Base-by-base conservation (phyloP, 2,113 vertebrate genomes). In the Emberiza fucata region DNA sequence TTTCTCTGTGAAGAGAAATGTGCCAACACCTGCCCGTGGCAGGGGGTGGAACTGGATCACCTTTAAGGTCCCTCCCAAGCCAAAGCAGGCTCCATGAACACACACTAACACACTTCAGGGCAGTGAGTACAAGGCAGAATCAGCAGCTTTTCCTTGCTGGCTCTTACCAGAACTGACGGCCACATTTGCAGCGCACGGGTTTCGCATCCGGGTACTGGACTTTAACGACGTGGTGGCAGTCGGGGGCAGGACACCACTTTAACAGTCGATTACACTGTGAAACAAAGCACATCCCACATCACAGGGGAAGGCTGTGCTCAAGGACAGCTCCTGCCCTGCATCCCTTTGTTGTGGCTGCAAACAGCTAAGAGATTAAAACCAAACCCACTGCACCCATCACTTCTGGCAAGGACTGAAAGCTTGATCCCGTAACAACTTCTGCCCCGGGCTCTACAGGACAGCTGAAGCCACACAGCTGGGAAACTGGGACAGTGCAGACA, bases 151-250 rank as follows among this genome's bases (percentile, higher is more conserved):
- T 3, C 27, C 9, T 45, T 15, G 20, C 3, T 25, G 42, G 27
- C 57, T 61, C 98, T 99, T 97, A 99, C 99, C 99, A 99, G 98
- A 99, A 99, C 94, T 99, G 99, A 93, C 99, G 99, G 16, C 99
- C 99, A 94, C 99, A 99, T 98, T 99, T 99, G 98, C 99, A 99
- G 95, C 99, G 99, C 97, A 99, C 99, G 8, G 99, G 99, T 97
- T 99, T 99, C 97, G 99, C 99, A 95, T 99, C 99, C 91, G 99
- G 99, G 97, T 99, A 99, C 9, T 99, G 99, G 86, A 99, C 99
- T 98, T 99, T 99, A 83, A 99, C 99, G 80, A 99, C 99, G n/a
- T 99, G 99, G 98, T 99, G 99, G 97, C 99, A 99, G 97, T 99
- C 99, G 71, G 99, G 99, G 85, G 99, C 99, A 85, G 99, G 99